Base-by-base conservation (phyloP, 2,888 invertebrate genomes). In the Monochamus alternatus region DNA sequence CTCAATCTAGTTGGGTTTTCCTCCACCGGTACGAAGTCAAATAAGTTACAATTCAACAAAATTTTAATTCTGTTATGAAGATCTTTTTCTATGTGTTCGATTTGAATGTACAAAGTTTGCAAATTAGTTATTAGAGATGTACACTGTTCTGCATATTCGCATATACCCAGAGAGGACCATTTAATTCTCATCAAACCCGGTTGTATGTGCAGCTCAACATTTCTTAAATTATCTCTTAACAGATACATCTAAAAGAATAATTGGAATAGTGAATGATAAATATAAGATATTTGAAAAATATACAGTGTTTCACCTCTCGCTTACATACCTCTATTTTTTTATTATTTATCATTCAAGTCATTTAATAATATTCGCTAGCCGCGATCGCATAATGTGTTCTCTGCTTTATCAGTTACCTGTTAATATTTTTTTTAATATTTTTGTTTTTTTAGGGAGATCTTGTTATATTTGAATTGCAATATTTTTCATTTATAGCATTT, bases 161-260 rank as follows among this genome's bases (percentile, higher is more conserved):
- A 90, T 60, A 97, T 95, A 38, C 95, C 94, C 12, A 97, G 90
- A 0, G 96, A 95, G 78, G 94, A 94, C 97, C 98, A 98, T 62
- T 95, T 95, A 73, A 96, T 93, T 43, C 97, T 91, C 3, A 93
- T 94, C 0, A 96, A 89, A 0, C 97, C 97, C 3, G 96, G 96
- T 83, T 95, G 92, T 66, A 96, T 93, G 68, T 93, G 91, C 52
- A 93, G 91, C 86, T 96, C 96, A 78, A 94, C 93, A 77, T 94
- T 92, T 81, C 92, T 89, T 0, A 96, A 90, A 80, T 93, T 93
- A 12, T 91, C 91, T 81, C 93, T 93, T 86, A 96, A 89, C 71
- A 96, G 91, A 76, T 93, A 90, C 0, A 94, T 91, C 91, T 92
- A 82, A 65, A 84, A 84, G 5, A 7, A 63, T 52, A 52, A n/a